Percentiles rank a stretch among this genome's conserved stretches.
These are phyloP conservation scores for Andrena dorsata DNA, from an alignment of 2,888 invertebrate species.

Conservation along the genomic window DNA sequence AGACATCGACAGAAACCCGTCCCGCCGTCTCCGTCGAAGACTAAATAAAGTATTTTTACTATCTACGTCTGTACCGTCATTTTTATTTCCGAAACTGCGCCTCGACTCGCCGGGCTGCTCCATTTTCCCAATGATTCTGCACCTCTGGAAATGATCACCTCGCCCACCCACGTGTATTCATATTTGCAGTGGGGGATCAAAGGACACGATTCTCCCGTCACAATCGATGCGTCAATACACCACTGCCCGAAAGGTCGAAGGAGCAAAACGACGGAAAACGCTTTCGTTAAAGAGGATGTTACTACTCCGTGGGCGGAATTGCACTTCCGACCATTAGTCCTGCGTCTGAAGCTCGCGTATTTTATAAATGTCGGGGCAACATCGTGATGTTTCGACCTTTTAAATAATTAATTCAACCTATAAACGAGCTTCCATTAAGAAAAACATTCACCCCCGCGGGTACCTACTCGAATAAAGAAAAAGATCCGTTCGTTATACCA, in stretches of 20 bases:
- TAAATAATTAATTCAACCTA: neutral
- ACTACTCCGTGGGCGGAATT: conserved; percentile 40
- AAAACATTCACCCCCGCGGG: neutral
- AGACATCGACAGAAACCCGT: conserved; percentile 25
- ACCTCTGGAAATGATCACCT: neutral
- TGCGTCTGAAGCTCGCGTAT: neutral
- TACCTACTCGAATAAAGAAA: neutral
- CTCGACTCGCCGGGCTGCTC: conserved; percentile 29
- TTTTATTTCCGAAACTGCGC: neutral
- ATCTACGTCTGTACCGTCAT: neutral
- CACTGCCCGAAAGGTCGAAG: conserved; percentile 55
- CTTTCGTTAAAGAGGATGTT: conserved; percentile 47
- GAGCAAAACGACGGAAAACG: conserved; percentile 34
- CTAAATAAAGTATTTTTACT: neutral
- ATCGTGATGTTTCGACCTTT: conserved; percentile 26
- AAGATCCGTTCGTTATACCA: no score
- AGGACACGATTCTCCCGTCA: neutral
- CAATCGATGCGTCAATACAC: conserved; percentile 33
- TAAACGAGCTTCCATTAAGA: neutral
- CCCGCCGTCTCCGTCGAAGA: conserved; percentile 2
- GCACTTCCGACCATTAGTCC: conserved; percentile 44
- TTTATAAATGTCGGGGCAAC: conserved; percentile 10
- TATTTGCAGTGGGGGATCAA: neutral
- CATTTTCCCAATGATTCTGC: conserved; percentile 4
- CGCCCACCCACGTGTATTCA: neutral